These are phyloP conservation scores for Chloroceryle amazona DNA, from an alignment of 2,797 vertebrate genomes.

Conservation along the genomic window DNA sequence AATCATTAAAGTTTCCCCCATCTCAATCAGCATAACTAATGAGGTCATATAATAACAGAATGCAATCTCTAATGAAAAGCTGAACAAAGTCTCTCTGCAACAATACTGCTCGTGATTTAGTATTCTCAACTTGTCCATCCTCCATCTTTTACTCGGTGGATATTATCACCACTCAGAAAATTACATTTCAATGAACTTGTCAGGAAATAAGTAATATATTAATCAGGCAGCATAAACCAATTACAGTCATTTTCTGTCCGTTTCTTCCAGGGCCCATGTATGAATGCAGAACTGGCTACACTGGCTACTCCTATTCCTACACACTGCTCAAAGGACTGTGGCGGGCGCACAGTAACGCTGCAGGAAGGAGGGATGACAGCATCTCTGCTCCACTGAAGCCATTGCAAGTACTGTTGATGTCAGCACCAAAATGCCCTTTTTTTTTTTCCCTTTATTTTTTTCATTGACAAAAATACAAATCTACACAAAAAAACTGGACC, in stretches of 20 bases:
- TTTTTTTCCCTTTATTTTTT: neutral
- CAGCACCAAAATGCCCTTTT: neutral
- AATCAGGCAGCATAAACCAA: constrained; percentile 69
- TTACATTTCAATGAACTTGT: constrained; percentile 76
- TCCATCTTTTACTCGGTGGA: constrained; percentile 59
- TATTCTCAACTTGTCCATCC: constrained; percentile 56
- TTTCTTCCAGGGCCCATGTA: constrained; percentile 8
- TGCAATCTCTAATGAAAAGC: constrained; percentile 62
- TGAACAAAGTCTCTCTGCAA: constrained; percentile 16
- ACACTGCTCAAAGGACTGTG: neutral
- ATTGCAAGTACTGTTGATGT: neutral
- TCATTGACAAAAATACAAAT: neutral
- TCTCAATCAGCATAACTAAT: constrained; percentile 61
- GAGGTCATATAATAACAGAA: constrained; percentile 49
- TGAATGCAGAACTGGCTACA: neutral
- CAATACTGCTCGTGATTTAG: constrained; percentile 1
- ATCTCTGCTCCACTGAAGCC: neutral
- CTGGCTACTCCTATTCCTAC: neutral
- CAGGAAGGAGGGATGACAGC: neutral
- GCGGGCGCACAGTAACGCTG: accelerated
- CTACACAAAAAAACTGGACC: neutral
- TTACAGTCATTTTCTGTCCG: constrained; percentile 55
- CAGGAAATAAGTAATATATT: constrained; percentile 74
- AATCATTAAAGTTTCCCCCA: constrained; percentile 56
- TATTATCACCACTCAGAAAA: constrained; percentile 74